Evolutionary conservation across 1,140 invertebrate species (phyloP), one percentile per base, ranked within the genome.

Genomic region (Drosophila pruinosa): DNA sequence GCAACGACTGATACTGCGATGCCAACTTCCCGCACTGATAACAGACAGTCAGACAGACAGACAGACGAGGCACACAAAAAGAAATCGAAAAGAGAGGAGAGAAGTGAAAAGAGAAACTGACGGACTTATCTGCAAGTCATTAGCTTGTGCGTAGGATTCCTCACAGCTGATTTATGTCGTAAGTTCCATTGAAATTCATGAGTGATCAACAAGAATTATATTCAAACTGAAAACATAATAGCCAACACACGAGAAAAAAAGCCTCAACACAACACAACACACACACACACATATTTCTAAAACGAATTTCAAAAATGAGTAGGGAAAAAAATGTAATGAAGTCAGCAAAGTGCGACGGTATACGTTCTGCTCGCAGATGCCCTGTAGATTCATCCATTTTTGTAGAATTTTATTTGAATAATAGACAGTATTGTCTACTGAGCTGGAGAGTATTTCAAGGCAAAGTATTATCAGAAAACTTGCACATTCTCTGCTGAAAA

Each of bases 151-250:
- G 67, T 70, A 71, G 68, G 61, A 64, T 64, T 56, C 24, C 15
- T 41, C 31, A 47, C 68, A 71, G 41, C 68, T 64, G 68, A 71
- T 71, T 71, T 71, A 71, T 71, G 68, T 71, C 68, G 68, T 62
- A 70, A 54, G 58, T 57, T 65, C 59, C 50, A 64, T 70, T 70
- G 50, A 70, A 70, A 65, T 57, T 65, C 68, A 64, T 50, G 67
- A 64, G 59, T 70, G 67, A 70, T 70, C 68, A 71, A 71, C 52
- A 65, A 65, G 68, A 71, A 64, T 71, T 71, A 71, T 71, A 64
- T 50, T 48, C 50, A 47, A 64, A 61, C 50, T 70, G 67, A 70
- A 70, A 71, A 65, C 61, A 65, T 71, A 65, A 71, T 65, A 56
- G 68, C 52, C 61, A 41, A 48, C 45, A 48, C 38, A 39, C 36